Base-by-base conservation (phyloP, 2,888 invertebrate species). In the Apoderus coryli region DNA sequence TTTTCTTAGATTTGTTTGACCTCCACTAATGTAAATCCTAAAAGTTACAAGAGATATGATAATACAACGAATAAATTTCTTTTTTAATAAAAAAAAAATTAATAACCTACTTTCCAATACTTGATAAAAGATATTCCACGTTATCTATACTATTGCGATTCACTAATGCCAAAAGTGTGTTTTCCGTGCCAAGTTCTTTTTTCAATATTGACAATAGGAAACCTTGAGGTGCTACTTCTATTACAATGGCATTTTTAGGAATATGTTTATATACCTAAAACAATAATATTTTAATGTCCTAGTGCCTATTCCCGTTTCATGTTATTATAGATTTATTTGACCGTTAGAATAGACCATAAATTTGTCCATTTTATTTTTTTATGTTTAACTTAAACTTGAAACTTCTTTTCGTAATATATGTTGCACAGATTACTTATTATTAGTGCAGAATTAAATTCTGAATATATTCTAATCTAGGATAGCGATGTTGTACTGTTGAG, bases 151-250 rank as follows among this genome's bases (percentile, higher is more conserved):
- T 69, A 9, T 66, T 68, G 28, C 67, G 65, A 49, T 76, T 72
- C 30, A 78, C 78, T 3, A 86, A 59, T 0, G 77, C 63, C 10
- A 85, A 60, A 48, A 78, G 76, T 16, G 67, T 59, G 31, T 74
- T 71, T 6, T 69, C 68, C 27, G 70, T 59, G 40, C 61, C 59
- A 22, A 86, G 57, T 0, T 80, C 76, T 16, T 80, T 64, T 34
- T 76, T 72, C 2, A 89, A 60, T 42, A 89, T 80, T 1, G 84
- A 76, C 48, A 86, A 85, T 19, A 89, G 66, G 0, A 89, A 63
- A 4, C 81, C 76, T 44, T 88, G 86, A 0, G 89, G 88, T 0
- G 86, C 85, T 19, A 89, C 69, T 54, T 89, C 89, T 34, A 89
- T 72, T 4, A 75, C 69, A 33, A 88, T 65, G 0, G 88, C 86